phyloP scores from a whole-genome alignment of 2,888 invertebrate species.

The Plagodis pulveraria region DNA sequence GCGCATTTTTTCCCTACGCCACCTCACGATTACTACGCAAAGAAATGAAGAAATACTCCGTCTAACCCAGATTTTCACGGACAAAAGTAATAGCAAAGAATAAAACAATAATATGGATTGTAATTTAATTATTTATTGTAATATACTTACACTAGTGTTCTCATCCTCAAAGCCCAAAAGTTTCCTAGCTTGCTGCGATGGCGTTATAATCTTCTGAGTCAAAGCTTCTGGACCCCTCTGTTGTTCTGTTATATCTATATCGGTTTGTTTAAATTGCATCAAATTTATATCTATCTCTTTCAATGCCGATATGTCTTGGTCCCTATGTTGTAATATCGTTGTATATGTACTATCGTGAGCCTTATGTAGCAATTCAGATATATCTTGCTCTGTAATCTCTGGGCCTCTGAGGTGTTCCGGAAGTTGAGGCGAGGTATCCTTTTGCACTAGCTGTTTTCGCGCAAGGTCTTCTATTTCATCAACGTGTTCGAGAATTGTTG shows the following conservation, averaged over 20 bases:
- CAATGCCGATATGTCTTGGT: background rate
- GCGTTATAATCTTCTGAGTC: conserved; percentile 59
- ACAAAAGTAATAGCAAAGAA: no score
- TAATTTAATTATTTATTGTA: background rate
- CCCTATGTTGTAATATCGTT: conserved; percentile 18
- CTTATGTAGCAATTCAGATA: background rate
- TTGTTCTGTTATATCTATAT: background rate
- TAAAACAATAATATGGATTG: background rate
- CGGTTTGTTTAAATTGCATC: no score
- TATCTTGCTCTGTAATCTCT: background rate
- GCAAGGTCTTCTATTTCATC: no score
- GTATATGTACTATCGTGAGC: conserved; percentile 22
- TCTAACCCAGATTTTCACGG: no score
- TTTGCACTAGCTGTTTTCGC: no score
- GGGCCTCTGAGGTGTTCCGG: no score
- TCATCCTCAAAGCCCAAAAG: conserved; percentile 38
- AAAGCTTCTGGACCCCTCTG: conserved; percentile 46
- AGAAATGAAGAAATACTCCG: no score
- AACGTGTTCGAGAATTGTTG: no score
- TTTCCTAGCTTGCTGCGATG: conserved; percentile 46
- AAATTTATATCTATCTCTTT: no score
- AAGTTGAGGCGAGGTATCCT: no score
- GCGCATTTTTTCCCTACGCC: no score
- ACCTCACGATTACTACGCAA: no score
- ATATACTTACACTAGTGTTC: conserved; percentile 40